A percentile compares a stretch with the other conserved stretches of the same genome.
phyloP scores from a whole-genome alignment of 2,888 invertebrate species.

The Cyaniris semiargus region DNA sequence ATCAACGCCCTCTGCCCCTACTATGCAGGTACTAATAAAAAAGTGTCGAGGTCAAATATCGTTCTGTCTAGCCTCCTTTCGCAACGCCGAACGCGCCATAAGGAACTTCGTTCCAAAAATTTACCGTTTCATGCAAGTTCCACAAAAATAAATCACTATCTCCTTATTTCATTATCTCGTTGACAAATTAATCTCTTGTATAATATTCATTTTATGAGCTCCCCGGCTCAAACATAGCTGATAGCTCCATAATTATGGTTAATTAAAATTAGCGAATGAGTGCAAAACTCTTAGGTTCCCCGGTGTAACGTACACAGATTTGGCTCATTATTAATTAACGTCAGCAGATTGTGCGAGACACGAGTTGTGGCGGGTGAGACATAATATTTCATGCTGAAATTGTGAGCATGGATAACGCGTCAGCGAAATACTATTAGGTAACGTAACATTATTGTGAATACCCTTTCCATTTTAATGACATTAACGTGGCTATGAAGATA shows the following conservation, averaged over 20 bases:
- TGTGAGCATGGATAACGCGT: neutral
- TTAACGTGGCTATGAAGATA: too few species aligned
- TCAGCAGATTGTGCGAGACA: conserved; percentile 21
- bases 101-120: too few species aligned
- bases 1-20: too few species aligned
- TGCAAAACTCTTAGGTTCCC: conserved; percentile 9
- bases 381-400: neutral
- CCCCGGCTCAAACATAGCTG: neutral
- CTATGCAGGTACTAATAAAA: too few species aligned
- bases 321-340: conserved; percentile 21
- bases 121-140: neutral
- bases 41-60: too few species aligned
- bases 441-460: neutral
- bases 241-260: neutral
- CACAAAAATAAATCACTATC: neutral
- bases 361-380: neutral
- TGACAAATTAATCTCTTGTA: neutral
- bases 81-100: too few species aligned
- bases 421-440: neutral
- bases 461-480: too few species aligned
- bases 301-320: conserved; percentile 15
- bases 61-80: too few species aligned
- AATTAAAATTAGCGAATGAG: conserved; percentile 24
- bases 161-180: neutral
- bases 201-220: neutral